Base-by-base conservation (phyloP, 2,113 vertebrate species). In the Bubalus kerabau region DNA sequence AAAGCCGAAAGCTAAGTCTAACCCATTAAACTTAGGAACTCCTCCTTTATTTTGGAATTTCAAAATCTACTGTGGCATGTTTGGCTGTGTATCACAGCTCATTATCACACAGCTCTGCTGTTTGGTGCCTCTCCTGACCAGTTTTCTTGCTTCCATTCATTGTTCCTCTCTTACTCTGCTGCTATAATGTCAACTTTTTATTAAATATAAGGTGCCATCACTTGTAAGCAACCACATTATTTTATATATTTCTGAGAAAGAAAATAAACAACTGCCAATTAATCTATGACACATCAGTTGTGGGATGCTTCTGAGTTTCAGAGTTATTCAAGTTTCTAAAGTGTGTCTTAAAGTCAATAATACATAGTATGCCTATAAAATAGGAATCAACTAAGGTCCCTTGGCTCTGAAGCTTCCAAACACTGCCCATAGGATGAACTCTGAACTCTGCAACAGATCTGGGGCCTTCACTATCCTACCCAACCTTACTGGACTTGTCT, bases 161-260 rank as follows among this genome's bases (percentile, higher is more conserved):
- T 95, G 90, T 54, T 32, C 16, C 74, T 90, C 57, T 82, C 32
- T 59, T 90, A 52, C 54, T 92, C 48, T 30, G 36, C 57, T 96
- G 57, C 52, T 26, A 24, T 60, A 87, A 92, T 81, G 89, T 80
- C 81, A 90, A 50, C 87, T 81, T 97, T 94, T 91, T 74, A 90
- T 71, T 50, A 64, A 78, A 36, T 43, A 48, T 56, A 87, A 92
- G 26, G 80, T 64, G 54, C 16, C 21, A 59, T 67, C 32, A 62
- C 50, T 50, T 48, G 32, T 60, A 84, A 94, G 24, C 36, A 83
- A 36, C 10, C 71, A 83, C 26, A 32, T 74, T 81, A 86, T 84
- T 90, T 96, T 59, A 62, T 76, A 92, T 23, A 56, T 54, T 40
- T 46, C 32, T 1, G 26, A 93, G 86, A 94, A 84, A 81, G 67